Evolutionary conservation across 2,113 vertebrate species (phyloP).

Genomic region (Poeciliopsis turrubarensis): DNA sequence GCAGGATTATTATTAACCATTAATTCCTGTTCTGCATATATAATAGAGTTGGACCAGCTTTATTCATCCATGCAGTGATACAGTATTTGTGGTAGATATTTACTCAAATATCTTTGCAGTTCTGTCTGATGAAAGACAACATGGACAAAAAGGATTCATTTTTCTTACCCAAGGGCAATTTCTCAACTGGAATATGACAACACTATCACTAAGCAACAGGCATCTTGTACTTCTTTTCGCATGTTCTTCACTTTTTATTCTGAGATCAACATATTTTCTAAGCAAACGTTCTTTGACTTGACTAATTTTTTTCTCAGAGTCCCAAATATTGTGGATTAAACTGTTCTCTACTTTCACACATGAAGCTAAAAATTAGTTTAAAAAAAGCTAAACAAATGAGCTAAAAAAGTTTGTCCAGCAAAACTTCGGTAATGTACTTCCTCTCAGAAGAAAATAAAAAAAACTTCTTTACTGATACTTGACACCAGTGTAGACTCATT

Average conservation of each 20-base stretch:
- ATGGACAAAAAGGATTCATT: not conserved
- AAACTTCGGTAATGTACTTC: slow-evolving; percentile 44
- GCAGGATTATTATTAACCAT: not conserved
- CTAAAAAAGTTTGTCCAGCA: slow-evolving; percentile 31
- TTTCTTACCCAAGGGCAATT: not conserved
- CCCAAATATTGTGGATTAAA: slow-evolving; percentile 5
- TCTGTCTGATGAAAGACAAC: not conserved
- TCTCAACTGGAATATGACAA: not conserved
- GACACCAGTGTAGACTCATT: slow-evolving; percentile 51
- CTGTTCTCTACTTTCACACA: not conserved
- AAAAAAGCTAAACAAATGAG: slow-evolving; percentile 23
- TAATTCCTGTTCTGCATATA: not conserved
- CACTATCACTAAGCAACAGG: not conserved
- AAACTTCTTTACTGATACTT: slow-evolving; percentile 51
- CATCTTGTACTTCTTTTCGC: not conserved
- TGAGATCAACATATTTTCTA: slow-evolving; percentile 13
- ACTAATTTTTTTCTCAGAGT: no score
- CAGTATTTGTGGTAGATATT: not conserved
- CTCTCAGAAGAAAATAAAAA: slow-evolving; percentile 32
- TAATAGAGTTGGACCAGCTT: not conserved
- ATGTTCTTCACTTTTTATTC: slow-evolving; percentile 1
- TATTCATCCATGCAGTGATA: not conserved
- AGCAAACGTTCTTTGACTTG: slow-evolving; percentile 25
- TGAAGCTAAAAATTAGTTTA: slow-evolving; percentile 30
- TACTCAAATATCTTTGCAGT: not conserved